Conservation (phyloP, 2,797 vertebrate species). For the Paramormyrops hopkinsi region DNA sequence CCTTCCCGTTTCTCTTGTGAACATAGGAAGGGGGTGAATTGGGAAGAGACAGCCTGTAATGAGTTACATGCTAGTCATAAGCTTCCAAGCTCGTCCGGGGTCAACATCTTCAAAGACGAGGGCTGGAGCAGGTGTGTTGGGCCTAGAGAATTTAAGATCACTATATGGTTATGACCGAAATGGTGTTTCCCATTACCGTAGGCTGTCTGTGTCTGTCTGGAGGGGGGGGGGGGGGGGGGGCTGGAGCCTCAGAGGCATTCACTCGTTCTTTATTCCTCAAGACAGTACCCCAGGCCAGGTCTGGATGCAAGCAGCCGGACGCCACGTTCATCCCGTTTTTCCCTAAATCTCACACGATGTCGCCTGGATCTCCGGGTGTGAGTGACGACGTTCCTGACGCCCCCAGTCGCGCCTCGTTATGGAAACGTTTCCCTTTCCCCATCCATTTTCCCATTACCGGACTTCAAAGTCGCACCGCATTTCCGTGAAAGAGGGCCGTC, state of each 20-base stretch:
- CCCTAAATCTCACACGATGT: background rate
- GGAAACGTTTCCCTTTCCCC: background rate
- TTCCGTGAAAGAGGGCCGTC: background rate
- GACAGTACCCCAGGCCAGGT: background rate
- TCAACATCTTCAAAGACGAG: conserved; percentile 11
- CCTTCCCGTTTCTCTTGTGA: background rate
- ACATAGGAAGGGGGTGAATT: background rate
- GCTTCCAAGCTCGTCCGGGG: conserved; percentile 13
- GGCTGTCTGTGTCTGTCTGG: background rate
- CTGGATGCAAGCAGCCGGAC: background rate
- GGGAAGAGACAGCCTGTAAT: background rate
- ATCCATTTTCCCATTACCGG: background rate
- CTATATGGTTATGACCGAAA: background rate
- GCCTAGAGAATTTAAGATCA: background rate
- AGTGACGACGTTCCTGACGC: background rate
- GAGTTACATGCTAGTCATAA: background rate
- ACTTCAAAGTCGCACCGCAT: background rate
- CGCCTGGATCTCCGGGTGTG: background rate
- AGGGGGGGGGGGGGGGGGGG: background rate
- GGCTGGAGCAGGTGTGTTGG: background rate
- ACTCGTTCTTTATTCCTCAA: background rate
- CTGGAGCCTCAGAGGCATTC: background rate
- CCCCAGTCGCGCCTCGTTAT: background rate
- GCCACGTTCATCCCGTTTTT: background rate
- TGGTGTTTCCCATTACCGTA: background rate